Conservation (phyloP, 2,888 invertebrate species). For the Caenorhabditis angaria region DNA sequence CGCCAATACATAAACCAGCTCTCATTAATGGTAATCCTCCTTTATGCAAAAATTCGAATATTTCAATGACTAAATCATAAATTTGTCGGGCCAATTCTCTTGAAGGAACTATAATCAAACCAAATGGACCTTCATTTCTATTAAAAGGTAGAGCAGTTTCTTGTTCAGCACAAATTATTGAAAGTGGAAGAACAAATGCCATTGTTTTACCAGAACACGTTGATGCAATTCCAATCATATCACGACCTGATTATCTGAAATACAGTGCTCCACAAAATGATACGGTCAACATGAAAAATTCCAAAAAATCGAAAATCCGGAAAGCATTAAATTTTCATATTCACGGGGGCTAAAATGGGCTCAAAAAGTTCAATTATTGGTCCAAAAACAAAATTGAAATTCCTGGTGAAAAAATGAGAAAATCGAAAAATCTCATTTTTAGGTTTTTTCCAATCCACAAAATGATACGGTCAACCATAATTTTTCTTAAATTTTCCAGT, state of each 20-base stretch:
- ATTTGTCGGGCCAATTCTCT: conserved; percentile 97
- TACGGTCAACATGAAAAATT: too few species aligned
- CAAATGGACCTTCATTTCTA: conserved; percentile 81
- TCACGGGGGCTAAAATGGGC: too few species aligned
- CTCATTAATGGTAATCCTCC: conserved; percentile 84
- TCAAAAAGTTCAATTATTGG: too few species aligned
- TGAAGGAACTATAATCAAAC: conserved; percentile 93
- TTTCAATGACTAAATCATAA: conserved; percentile 87
- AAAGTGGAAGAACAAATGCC: conserved; percentile 91
- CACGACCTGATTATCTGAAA: conserved; percentile 85
- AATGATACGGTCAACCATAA: too few species aligned
- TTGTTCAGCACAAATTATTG: conserved; percentile 96
- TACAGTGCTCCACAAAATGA: too few species aligned
- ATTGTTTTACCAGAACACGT: conserved; percentile 98
- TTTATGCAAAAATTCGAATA: conserved; percentile 81
- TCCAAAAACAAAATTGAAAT: too few species aligned
- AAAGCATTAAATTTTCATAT: too few species aligned
- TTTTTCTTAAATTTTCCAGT: too few species aligned
- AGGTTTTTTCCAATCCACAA: too few species aligned
- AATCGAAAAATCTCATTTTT: too few species aligned
- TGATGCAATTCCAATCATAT: conserved; percentile 99
- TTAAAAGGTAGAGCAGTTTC: conserved; percentile 84
- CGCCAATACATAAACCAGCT: conserved; percentile 92
- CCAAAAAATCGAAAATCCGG: too few species aligned
- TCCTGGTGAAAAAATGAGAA: too few species aligned